A percentile compares a stretch with the other conserved stretches of the same genome.
These are phyloP conservation scores for Pterois miles DNA, from an alignment of 2,797 vertebrate species.

Conservation along the genomic window DNA sequence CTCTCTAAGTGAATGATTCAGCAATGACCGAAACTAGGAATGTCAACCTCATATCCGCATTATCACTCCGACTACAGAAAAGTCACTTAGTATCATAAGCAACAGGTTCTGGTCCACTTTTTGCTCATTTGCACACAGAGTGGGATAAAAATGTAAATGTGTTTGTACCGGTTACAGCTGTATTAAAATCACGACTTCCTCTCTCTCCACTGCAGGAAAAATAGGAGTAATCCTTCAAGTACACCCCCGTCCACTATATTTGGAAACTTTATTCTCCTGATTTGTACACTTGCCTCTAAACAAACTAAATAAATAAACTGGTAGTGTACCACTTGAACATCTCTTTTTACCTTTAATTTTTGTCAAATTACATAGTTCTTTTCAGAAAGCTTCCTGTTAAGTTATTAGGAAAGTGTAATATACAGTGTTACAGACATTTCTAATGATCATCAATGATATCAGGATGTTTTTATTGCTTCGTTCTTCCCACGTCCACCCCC, in stretches of 20 bases:
- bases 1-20: constrained; percentile 44
- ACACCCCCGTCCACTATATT: too few species aligned
- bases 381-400: not conserved
- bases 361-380: not conserved
- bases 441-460: constrained; percentile 3
- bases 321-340: not conserved
- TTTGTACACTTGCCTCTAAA: too few species aligned
- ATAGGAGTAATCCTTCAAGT: not conserved
- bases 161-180: not conserved
- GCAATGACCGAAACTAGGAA: constrained; percentile 24
- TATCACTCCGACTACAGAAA: not conserved
- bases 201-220: not conserved
- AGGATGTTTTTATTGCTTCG: not conserved
- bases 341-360: not conserved
- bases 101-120: not conserved
- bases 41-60: not conserved
- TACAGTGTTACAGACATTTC: not conserved
- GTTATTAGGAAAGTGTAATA: not conserved
- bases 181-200: not conserved
- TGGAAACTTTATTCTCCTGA: not conserved
- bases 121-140: not conserved
- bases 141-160: not conserved
- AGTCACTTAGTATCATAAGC: not conserved
- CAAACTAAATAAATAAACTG: not conserved
- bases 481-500: not conserved